Conservation (phyloP, 1,140 invertebrate genomes). For the Calliopsis andreniformis region DNA sequence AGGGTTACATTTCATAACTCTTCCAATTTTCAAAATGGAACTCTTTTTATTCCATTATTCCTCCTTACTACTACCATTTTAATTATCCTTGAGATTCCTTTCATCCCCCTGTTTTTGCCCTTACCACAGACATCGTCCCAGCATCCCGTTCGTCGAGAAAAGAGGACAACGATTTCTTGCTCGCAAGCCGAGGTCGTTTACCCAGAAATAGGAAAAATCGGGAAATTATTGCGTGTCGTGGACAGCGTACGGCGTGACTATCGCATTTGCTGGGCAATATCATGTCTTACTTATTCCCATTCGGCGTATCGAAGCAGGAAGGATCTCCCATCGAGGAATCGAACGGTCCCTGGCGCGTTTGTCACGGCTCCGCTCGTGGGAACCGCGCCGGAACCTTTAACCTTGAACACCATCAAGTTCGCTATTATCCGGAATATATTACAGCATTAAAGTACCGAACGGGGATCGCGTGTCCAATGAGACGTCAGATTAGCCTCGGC, state of each 20-base stretch:
- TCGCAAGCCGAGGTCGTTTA: too few species aligned
- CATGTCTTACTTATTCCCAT: slow-evolving; percentile 20
- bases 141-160: too few species aligned
- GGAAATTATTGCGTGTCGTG: neutral
- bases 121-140: too few species aligned
- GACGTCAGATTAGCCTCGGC: slow-evolving; percentile 19
- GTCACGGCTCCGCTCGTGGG: slow-evolving; percentile 20
- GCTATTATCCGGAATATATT: slow-evolving; percentile 53
- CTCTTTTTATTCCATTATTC: too few species aligned
- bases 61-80: too few species aligned
- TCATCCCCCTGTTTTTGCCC: too few species aligned
- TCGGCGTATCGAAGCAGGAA: slow-evolving; percentile 7
- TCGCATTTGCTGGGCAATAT: neutral
- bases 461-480: slow-evolving; percentile 36
- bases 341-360: slow-evolving; percentile 13
- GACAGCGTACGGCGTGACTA: neutral
- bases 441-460: slow-evolving; percentile 41
- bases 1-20: too few species aligned
- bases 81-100: too few species aligned
- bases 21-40: too few species aligned
- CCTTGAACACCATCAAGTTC: slow-evolving; percentile 49
- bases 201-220: neutral
- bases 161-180: too few species aligned
- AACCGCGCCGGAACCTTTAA: slow-evolving; percentile 38
- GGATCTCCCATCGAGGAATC: slow-evolving; percentile 15